These are phyloP conservation scores for Pristionchus pacificus DNA, from an alignment of 1,140 invertebrate species.

Conservation along the genomic window DNA sequence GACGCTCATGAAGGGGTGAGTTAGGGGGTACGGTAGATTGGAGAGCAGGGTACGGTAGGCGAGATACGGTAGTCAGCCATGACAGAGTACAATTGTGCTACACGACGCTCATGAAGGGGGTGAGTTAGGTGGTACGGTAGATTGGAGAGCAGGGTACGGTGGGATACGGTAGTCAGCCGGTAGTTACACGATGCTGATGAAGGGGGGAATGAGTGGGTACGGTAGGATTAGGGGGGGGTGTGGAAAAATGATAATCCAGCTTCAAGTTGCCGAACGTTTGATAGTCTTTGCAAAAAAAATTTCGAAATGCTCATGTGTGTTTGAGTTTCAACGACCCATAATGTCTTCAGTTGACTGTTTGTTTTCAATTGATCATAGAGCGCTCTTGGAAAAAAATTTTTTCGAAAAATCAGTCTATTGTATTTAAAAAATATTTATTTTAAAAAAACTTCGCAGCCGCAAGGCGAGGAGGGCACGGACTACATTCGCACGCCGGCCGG, in stretches of 20 bases:
- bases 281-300: no score
- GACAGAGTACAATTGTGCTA: not conserved
- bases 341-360: no score
- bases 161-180: constrained; percentile 75
- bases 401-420: no score
- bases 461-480: constrained; percentile 60
- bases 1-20: constrained; percentile 67
- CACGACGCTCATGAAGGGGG: not conserved
- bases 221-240: constrained; percentile 4
- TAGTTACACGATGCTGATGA: constrained; percentile 93
- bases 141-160: constrained; percentile 23
- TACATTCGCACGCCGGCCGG: constrained; percentile 85
- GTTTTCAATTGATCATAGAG: no score
- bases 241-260: no score
- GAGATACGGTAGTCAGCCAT: not conserved
- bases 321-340: no score
- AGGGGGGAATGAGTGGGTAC: not conserved
- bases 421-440: no score
- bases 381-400: no score
- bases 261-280: no score
- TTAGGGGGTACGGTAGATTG: constrained; percentile 1
- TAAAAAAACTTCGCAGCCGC: no score
- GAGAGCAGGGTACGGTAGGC: not conserved
- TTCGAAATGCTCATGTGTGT: no score
- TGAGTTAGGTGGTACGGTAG: no score